Conservation (phyloP, 2,888 invertebrate genomes). For the Odontothrips loti region DNA sequence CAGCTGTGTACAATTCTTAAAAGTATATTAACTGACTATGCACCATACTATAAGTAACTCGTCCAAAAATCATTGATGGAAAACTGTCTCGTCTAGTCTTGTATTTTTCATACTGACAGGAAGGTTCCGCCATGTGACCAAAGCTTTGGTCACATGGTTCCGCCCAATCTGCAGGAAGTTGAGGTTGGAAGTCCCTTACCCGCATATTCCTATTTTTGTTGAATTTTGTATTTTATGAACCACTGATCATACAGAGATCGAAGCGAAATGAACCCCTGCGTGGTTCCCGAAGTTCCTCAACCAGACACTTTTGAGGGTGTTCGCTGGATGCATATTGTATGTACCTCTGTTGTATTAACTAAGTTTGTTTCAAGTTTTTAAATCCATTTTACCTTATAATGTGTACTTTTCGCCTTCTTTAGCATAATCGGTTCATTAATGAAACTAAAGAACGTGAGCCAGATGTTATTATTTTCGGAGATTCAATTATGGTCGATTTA, state of each 20-base stretch:
- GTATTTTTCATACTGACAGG: no score
- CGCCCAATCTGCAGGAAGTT: no score
- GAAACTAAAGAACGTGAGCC: constrained; percentile 87
- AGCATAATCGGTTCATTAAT: constrained; percentile 81
- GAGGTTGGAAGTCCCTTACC: neutral
- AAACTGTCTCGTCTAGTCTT: no score
- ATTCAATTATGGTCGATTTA: constrained; percentile 78
- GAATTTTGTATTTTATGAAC: no score
- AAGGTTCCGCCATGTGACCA: no score
- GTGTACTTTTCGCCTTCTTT: constrained; percentile 39
- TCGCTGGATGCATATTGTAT: constrained; percentile 1
- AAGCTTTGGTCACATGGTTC: no score
- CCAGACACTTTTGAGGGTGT: neutral
- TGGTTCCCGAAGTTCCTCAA: neutral
- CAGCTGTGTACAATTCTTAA: no score
- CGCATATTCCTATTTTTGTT: neutral
- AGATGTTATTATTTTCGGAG: constrained; percentile 87
- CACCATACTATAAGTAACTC: no score
- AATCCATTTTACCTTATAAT: constrained; percentile 27
- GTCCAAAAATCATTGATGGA: no score
- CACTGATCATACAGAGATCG: no score
- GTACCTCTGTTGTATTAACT: neutral
- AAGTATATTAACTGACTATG: no score
- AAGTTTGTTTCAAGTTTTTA: constrained; percentile 36
- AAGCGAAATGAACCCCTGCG: neutral